These are phyloP conservation scores for Mastacembelus armatus DNA, from an alignment of 2,797 vertebrate genomes.

Conservation along the genomic window DNA sequence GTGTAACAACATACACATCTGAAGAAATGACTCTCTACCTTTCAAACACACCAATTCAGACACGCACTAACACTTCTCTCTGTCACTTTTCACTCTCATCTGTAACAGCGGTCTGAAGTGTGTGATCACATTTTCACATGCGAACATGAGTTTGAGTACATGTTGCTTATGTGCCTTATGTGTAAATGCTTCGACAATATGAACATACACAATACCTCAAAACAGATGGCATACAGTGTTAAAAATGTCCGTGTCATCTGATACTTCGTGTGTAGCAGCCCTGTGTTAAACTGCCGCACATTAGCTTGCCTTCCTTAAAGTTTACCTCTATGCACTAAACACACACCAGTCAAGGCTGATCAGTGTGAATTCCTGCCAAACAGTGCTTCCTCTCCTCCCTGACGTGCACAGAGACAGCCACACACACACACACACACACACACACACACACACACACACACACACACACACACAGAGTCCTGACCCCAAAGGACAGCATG, in stretches of 20 bases:
- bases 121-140: not conserved
- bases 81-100: conserved; percentile 1
- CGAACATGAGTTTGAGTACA: not conserved
- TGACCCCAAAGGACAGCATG: conserved; percentile 77
- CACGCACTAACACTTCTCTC: not conserved
- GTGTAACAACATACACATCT: too few species aligned
- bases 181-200: not conserved
- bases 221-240: not conserved
- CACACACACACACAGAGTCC: conserved; percentile 43
- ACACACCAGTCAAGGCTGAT: conserved; percentile 67
- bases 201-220: conserved; percentile 5
- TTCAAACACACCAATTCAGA: conserved; percentile 22
- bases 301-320: conserved; percentile 40
- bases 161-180: not conserved
- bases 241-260: conserved; percentile 15
- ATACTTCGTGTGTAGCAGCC: conserved; percentile 25
- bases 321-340: conserved; percentile 44
- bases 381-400: conserved; percentile 47
- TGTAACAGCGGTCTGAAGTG: not conserved
- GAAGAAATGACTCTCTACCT: conserved; percentile 13
- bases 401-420: conserved; percentile 47
- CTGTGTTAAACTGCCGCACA: conserved; percentile 39
- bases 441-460: too few species aligned
- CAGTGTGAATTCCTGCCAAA: conserved; percentile 71
- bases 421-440: conserved; percentile 30